Evolutionary conservation across 1,140 invertebrate genomes (phyloP).

Genomic region (Asbolus verrucosus): DNA sequence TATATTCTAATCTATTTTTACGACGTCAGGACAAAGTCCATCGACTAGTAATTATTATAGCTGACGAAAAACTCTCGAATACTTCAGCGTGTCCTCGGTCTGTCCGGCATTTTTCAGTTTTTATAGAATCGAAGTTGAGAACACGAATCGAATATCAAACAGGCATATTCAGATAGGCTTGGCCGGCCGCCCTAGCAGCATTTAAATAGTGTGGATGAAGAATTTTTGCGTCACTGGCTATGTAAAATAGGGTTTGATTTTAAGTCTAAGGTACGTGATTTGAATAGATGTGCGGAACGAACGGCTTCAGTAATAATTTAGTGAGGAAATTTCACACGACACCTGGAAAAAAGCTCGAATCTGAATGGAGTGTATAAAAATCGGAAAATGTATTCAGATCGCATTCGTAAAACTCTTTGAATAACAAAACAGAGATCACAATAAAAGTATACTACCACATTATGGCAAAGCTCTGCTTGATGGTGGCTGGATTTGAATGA

Average conservation of each 20-base stretch:
- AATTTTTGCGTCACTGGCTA: slow-evolving; percentile 58
- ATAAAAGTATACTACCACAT: slow-evolving; percentile 58
- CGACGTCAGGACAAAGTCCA: background rate
- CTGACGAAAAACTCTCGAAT: background rate
- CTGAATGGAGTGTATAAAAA: slow-evolving; percentile 49
- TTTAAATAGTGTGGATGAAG: slow-evolving; percentile 59
- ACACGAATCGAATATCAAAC: slow-evolving; percentile 57
- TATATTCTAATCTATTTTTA: slow-evolving; percentile 8
- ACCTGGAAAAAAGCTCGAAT: slow-evolving; percentile 42
- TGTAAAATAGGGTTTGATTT: slow-evolving; percentile 61
- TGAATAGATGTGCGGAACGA: slow-evolving; percentile 45
- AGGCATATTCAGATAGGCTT: slow-evolving; percentile 58
- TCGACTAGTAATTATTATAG: background rate
- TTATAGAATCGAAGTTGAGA: slow-evolving; percentile 55
- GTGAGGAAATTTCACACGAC: slow-evolving; percentile 38
- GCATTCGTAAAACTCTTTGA: slow-evolving; percentile 50
- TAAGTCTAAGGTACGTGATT: slow-evolving; percentile 52
- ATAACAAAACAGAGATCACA: slow-evolving; percentile 55
- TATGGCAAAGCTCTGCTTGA: slow-evolving; percentile 48
- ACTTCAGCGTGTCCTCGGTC: slow-evolving; percentile 21
- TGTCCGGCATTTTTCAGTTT: slow-evolving; percentile 48
- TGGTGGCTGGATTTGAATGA: slow-evolving; percentile 32
- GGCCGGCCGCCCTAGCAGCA: slow-evolving; percentile 51
- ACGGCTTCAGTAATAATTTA: slow-evolving; percentile 29
- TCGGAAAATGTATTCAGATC: slow-evolving; percentile 56